Evolutionary conservation across 2,888 invertebrate genomes (phyloP), one percentile per base, ranked within the genome.

Genomic region (Pseudococcus longispinus): DNA sequence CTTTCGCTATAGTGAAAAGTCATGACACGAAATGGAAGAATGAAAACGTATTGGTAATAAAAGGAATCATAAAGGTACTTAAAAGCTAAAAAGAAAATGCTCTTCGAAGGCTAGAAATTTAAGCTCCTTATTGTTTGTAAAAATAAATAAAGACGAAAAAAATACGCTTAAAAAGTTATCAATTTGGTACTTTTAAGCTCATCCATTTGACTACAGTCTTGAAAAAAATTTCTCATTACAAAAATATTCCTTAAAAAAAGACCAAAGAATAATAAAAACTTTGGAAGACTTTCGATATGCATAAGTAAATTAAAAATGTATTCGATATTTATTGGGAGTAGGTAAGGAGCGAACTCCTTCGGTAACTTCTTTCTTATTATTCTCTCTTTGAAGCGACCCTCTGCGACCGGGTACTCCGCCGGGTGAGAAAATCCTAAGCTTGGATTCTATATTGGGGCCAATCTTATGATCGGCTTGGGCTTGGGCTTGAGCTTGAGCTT

Each of bases 311-410:
- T 92, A 95, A 91, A 95, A 95, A 90, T 95, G 95, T 90, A 95
- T 95, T 88, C 95, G 93, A 90, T 95, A 95, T 90, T 94, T 94
- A 90, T 93, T 94, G 37, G 93, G 93, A 87, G 93, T 91, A 65
- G 93, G 92, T 88, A 90, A 85, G 26, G 90, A 89, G 32, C 89
- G 87, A 13, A 89, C 89, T 18, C 89, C 89, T 29, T 88, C 87
- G 84, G 77, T 85, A 23, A 87, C 87, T 15, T 89, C 88, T 85
- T 89, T 89, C 29, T 89, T 88, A 11, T 88, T 87, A 3, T 88
- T 88, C 42, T 89, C 89, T 20, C 89, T 84, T 77, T 89, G 89
- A 32, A 90, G 88, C 8, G 90, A 90, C 1, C 89, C 89, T 46
- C 89, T 88, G 23, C 89, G 88, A 37, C 88, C 88, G 85, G 88